Base-by-base conservation (phyloP, 2,888 invertebrate species). In the Andrena camellia region DNA sequence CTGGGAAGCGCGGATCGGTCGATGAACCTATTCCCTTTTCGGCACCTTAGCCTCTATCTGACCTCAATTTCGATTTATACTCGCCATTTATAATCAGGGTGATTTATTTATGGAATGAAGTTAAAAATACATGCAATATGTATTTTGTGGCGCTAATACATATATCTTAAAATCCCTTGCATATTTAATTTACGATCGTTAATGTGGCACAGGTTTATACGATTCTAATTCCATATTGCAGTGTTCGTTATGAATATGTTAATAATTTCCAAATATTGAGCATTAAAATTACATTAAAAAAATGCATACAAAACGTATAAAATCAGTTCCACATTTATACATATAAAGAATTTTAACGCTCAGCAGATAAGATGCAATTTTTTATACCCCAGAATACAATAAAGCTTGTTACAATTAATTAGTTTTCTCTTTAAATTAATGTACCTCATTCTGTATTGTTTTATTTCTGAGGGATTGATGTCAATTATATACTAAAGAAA, bases 1-100 rank as follows among this genome's bases (percentile, higher is more conserved):
- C 79, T 66, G 17, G 63, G 67, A 62, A 82, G 52, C 23, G 10
- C 20, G 26, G 62, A 54, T 31, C 64, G 75, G 60, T 72, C 79
- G 52, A 66, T 68, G 75, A 75, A 69, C 68, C 20, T 57, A 48
- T 31, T 29, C 8, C 33, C 8, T n/a, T 73, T 52, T 50, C 8
- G n/a, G 20, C 26, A 42, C 26, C n/a, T 57, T 35, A 29, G 31
- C 23, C 8, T n/a, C 3, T 20, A 31, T 54, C 31, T 35, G 20
- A 71, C 26, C 23, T 57, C 59, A 42, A 33, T 67, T 59, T 57
- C 10, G 5, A 6, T 48, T 20, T n/a, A n/a, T 35, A 33, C 20
- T 57, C 42, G 42, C 42, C 42, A 42, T 26, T 10, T 5, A 23
- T 10, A 23, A 48, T 59, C n/a, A 8, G 2, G 0, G 20, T 1